A percentile compares a stretch with the other conserved stretches of the same genome.
phyloP scores from a whole-genome alignment of 1,140 invertebrate genomes.

The Sarcophaga peregrina region DNA sequence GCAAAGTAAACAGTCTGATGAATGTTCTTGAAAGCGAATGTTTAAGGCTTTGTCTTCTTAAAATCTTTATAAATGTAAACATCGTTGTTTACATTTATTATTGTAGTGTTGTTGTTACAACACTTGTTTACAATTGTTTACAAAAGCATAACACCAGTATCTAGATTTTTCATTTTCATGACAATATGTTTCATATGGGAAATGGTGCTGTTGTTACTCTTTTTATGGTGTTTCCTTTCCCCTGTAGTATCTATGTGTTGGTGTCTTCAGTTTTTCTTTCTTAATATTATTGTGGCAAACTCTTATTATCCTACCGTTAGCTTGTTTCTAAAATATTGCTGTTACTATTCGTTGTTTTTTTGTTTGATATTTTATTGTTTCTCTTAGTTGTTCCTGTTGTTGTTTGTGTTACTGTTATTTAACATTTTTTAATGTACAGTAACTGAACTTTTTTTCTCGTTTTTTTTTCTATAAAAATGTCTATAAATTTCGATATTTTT shows the following conservation, averaged over 20 bases:
- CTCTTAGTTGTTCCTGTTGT: slow-evolving; percentile 6
- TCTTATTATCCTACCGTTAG: background rate
- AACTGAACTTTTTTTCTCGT: slow-evolving; percentile 12
- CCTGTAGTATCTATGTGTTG: background rate
- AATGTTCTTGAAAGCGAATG: no score
- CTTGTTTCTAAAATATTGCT: slow-evolving; percentile 40
- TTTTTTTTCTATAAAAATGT: slow-evolving; percentile 51
- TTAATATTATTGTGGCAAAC: slow-evolving; percentile 27
- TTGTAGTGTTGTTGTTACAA: no score
- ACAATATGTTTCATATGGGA: no score
- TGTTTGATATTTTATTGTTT: slow-evolving; percentile 12
- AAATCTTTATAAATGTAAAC: no score
- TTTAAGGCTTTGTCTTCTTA: no score
- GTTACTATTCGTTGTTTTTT: slow-evolving; percentile 2
- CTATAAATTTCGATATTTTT: slow-evolving; percentile 67
- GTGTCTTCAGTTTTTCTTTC: background rate
- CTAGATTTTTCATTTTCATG: no score
- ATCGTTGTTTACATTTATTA: no score
- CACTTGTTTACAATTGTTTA: no score
- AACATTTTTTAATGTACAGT: slow-evolving; percentile 42
- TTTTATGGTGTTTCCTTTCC: no score
- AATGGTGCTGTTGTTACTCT: no score
- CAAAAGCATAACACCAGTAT: no score
- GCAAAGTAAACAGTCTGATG: no score
- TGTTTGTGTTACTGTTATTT: slow-evolving; percentile 40